Base-by-base conservation (phyloP, 92 coral and sea anemone species). In the Hydrozoanthus gracilis region DNA sequence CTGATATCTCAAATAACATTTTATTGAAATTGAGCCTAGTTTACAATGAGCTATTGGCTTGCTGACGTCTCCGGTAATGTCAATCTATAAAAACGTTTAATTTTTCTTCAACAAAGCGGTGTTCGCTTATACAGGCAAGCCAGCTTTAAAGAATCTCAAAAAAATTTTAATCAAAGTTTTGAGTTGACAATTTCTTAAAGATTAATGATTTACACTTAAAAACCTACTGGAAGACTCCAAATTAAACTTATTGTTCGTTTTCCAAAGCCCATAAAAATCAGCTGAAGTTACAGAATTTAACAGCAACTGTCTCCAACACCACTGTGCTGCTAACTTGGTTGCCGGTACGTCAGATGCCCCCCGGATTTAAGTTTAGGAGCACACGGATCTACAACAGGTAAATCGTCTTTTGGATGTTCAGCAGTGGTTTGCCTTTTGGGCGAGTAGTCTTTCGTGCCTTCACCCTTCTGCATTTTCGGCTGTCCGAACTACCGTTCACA, bases 371-470 rank as follows among this genome's bases (percentile, higher is more conserved):
- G 13, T 44, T 78, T 15, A 16, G 16, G 12, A 51, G 39, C 11
- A 56, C 62, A 20, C 68, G 83, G 8, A 17, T 78, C 13, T 78
- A 27, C 8, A 78, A 70, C 71, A 58, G 83, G 83, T 78, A 46
- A 73, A 18, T 65, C 71, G 47, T 48, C 10, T 1, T 15, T 49
- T 58, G 27, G n/a, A 58, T n/a, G n/a, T 45, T 44, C 6, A 44
- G 16, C 47, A 46, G 9, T 16, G 44, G 13, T 71, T 16, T 46
- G 6, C 27, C 45, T 15, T 6, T 74, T 48, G 11, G 7, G 10
- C 39, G 39, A 27, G 39, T 27, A 27, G 39, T 27, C 39, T 27
- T 27, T 27, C 39, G 39, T 27, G 39, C 2, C 39, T 27, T 27
- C 39, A 0, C 39, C 56, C 44, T 50, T 4, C 79, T 74, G 50